Evolutionary conservation across 2,113 vertebrate genomes (phyloP).

Genomic region (Pandion haliaetus): DNA sequence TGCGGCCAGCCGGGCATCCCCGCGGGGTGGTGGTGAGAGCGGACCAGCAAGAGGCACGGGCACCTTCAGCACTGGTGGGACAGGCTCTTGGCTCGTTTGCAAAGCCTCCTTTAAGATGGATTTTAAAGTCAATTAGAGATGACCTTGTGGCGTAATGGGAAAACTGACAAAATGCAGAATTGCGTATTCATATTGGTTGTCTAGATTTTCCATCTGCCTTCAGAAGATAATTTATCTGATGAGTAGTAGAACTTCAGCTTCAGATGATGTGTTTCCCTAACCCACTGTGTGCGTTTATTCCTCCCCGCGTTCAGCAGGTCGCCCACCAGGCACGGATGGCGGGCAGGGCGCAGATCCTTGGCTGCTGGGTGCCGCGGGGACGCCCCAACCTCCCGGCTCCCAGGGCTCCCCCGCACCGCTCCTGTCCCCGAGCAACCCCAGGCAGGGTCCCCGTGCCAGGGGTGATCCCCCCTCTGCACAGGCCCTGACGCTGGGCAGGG

Average conservation of each 20-base stretch:
- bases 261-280: neutral
- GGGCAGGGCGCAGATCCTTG: neutral
- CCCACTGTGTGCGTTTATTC: no score
- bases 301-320: rapidly evolving
- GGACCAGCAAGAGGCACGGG: no score
- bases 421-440: neutral
- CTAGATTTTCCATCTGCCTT: neutral
- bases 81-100: neutral
- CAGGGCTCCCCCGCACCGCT: rapidly evolving
- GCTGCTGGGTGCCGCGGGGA: neutral
- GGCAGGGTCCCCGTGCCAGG: neutral
- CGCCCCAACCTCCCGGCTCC: neutral
- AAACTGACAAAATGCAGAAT: neutral
- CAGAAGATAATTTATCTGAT: neutral
- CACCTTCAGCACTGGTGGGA: neutral
- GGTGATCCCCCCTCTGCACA: no score
- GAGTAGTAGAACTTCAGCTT: neutral
- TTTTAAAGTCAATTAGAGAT: neutral
- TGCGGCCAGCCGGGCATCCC: neutral
- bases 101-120: neutral
- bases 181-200: neutral
- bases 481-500: neutral
- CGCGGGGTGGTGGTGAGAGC: rapidly evolving
- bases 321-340: rapidly evolving
- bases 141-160: neutral